Base-by-base conservation (phyloP, 2,113 vertebrate genomes). In the Elephas maximus region DNA sequence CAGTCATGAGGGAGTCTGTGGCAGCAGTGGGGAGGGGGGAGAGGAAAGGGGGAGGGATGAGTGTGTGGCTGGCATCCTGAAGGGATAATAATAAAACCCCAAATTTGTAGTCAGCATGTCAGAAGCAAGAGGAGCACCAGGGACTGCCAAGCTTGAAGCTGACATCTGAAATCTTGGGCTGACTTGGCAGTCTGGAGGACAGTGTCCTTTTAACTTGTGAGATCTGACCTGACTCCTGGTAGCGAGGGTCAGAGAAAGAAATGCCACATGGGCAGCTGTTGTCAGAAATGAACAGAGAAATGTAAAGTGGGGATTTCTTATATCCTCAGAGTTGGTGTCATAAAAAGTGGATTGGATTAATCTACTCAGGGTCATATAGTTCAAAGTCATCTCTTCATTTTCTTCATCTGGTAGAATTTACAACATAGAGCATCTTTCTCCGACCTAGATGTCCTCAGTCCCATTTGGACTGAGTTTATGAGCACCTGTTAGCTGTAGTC, bases 361-460 rank as follows among this genome's bases (percentile, higher is more conserved):
- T 71, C 26, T 1, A 9, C 63, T 24, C 41, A 80, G 74, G 57
- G n/a, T 73, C 76, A 28, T 5, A 18, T 14, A 11, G 24, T 51
- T 88, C 71, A 76, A 90, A 94, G 79, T 41, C 17, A 81, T 44
- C 60, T 83, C n/a, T 79, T 95, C 24, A 1, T 73, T 78, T 71
- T 67, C 33, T 41, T 62, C 60, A 81, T 33, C 41, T 82, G 24
- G 11, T 28, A 23, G 33, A 87, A 65, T 18, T 44, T 76, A 94
- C 20, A 88, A 48, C 7, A 74, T 14, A 26, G n/a, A 8, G 12
- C 28, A 41, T 2, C 20, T 48, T 12, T 69, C 69, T 77, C 74
- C 18, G 67, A 28, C 26, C 17, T 77, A 10, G 41, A 37, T 5
- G 0, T 24, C 30, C 3, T 17, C 24, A 33, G 62, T 4, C 28